Conservation (phyloP, 2,113 vertebrate species). For the Rhea pennata region DNA sequence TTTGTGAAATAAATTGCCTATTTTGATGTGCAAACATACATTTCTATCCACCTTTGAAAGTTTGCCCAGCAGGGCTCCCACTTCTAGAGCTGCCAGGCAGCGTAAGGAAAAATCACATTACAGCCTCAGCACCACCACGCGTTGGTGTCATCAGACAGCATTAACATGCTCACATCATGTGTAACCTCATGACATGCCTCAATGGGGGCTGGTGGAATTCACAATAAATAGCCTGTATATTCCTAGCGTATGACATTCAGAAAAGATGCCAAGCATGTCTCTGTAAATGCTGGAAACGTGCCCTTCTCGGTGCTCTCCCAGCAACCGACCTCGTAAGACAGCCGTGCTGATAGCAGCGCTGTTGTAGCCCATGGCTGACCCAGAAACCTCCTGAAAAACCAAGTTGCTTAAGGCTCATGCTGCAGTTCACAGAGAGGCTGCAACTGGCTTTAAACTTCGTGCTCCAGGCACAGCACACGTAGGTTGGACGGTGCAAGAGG, state of each 20-base stretch:
- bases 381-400: not conserved
- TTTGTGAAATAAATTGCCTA: conserved; percentile 28
- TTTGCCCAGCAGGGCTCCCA: not conserved
- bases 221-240: not conserved
- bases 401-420: not conserved
- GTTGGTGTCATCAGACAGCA: not conserved
- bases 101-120: not conserved
- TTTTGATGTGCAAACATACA: conserved; percentile 51
- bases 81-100: not conserved
- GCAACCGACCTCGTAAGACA: not conserved
- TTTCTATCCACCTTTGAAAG: not conserved
- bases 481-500: accelerated
- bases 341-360: not conserved
- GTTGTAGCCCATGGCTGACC: not conserved
- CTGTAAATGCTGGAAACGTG: not conserved
- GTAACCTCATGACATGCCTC: not conserved
- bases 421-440: not conserved
- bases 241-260: not conserved
- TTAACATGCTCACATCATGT: accelerated
- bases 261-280: not conserved
- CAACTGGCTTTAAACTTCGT: not conserved
- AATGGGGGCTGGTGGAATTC: not conserved
- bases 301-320: not conserved
- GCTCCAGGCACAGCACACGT: not conserved
- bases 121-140: not conserved